Base-by-base conservation (phyloP, 1,140 invertebrate species). In the Drosophila rufa region DNA sequence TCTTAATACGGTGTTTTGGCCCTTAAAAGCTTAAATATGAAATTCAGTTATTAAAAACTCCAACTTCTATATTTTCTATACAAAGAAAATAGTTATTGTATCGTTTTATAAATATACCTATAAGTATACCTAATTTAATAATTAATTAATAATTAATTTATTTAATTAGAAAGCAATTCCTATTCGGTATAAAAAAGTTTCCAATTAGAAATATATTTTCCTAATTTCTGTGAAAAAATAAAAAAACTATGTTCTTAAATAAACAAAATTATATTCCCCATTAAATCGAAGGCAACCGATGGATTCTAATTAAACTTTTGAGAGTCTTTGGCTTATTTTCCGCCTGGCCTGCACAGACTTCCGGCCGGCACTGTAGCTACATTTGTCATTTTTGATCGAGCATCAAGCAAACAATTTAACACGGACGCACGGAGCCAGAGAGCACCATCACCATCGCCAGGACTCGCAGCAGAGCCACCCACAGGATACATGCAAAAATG, bases 381-480 rank as follows among this genome's bases (percentile, higher is more conserved):
- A 91, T 91, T 91, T 91, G 87, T 91, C 83, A 91, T 91, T 91
- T 91, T 91, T 91, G 87, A 91, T 91, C 82, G 87, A 83, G 87
- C 87, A 91, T 91, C 89, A 91, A 81, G 80, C 87, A 91, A 91
- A 91, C 87, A 91, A 91, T 91, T 91, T 91, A 83, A 83, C 80
- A 91, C 79, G 69, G 65, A 51, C 59, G 59, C 62, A 73, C 61
- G 45, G 40, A 42, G 40, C 40, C 40, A 42, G 40, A 2, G 53
- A 25, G 51, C 17, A 22, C 17, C 33, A 55, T 19, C 19, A 2
- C 38, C 30, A 36, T 9, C 33, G 3, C 3, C 33, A 11, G 33
- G 33, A 30, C 27, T 1, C 27, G 27, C 27, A 36, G 33, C 33
- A 56, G 36, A 47, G 15, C 61, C 59, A 65, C 75, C 48, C 57